Percentiles rank a stretch among this genome's conserved stretches.
Conservation (phyloP, 2,888 invertebrate genomes). For the Ochropleura leucogaster region DNA sequence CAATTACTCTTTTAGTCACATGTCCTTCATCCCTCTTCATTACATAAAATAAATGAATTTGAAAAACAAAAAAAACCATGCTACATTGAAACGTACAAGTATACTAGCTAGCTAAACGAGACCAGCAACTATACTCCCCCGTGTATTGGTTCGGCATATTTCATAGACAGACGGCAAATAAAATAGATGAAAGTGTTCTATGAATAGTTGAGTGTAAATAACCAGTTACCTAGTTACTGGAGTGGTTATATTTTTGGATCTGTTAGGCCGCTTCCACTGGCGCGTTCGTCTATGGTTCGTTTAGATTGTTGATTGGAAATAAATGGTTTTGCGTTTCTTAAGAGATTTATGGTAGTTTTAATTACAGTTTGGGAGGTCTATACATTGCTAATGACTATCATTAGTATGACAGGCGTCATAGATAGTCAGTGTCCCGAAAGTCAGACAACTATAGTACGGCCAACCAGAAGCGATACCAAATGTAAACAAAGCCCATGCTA, state of each 20-base stretch:
- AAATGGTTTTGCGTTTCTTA: not conserved
- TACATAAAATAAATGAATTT: too few species aligned
- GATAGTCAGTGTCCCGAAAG: too few species aligned
- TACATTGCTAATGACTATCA: not conserved
- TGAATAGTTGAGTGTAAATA: slow-evolving; percentile 42
- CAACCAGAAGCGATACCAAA: too few species aligned
- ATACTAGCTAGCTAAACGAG: not conserved
- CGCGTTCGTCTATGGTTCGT: slow-evolving; percentile 10
- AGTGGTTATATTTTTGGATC: slow-evolving; percentile 47
- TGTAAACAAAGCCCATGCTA: too few species aligned
- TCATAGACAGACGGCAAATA: slow-evolving; percentile 36
- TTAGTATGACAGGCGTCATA: too few species aligned
- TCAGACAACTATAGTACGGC: too few species aligned
- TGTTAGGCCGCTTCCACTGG: slow-evolving; percentile 25
- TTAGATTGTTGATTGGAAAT: slow-evolving; percentile 13
- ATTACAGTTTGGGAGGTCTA: not conserved
- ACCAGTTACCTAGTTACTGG: slow-evolving; percentile 49
- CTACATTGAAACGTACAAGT: slow-evolving; percentile 8
- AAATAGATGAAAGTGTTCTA: slow-evolving; percentile 56
- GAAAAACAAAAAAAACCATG: not conserved
- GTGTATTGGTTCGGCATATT: slow-evolving; percentile 40
- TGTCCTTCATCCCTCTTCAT: too few species aligned
- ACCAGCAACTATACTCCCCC: slow-evolving; percentile 13
- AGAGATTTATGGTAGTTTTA: not conserved
- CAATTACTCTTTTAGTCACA: too few species aligned